Base-by-base conservation (phyloP, 1,140 invertebrate genomes). In the Drosophila yakuba region DNA sequence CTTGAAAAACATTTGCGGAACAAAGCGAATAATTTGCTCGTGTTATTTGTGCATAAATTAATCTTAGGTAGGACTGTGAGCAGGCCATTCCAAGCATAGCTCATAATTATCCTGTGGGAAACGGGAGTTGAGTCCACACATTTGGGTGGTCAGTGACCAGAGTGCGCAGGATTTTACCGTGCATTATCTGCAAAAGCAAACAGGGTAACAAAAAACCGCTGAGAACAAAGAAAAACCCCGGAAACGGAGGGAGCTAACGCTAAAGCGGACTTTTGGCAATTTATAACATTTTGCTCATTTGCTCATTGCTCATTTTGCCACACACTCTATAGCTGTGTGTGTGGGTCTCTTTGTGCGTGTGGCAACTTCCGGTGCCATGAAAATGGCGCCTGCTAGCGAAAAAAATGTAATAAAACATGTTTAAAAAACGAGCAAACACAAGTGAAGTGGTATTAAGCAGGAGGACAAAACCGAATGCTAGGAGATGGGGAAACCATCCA, bases 211-310 rank as follows among this genome's bases (percentile, higher is more conserved):
- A 71, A 60, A 55, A 50, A 39, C 32, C 61, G 64, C 60, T 54
- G 39, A 66, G 64, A 52, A 58, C 61, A 75, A 71, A 72, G 54
- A 45, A 32, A 15, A 51, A 25, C 20, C n/a, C 15, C 8, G 52
- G 17, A 50, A 54, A 35, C 3, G 8, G 14, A 32, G 15, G 36
- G 74, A 17, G 25, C 11, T 10, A 32, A 4, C 23, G 11, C 20
- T 36, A 72, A 51, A 44, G 36, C 41, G 44, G 62, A 78, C 61
- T 86, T 88, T 88, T 83, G 83, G 84, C 73, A 88, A 88, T 88
- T 88, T 88, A 81, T 83, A 80, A 68, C 72, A 83, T 86, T 86
- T 86, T 88, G 66, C 83, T 88, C 83, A 88, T 88, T 84, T 39
- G 38, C 38, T 39, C 38, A 39, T 88, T 76, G 73, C 73, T 75